Percentiles rank a stretch among this genome's conserved stretches.
These are phyloP conservation scores for Lagocephalus sceleratus DNA, from an alignment of 2,797 vertebrate species.

Conservation along the genomic window DNA sequence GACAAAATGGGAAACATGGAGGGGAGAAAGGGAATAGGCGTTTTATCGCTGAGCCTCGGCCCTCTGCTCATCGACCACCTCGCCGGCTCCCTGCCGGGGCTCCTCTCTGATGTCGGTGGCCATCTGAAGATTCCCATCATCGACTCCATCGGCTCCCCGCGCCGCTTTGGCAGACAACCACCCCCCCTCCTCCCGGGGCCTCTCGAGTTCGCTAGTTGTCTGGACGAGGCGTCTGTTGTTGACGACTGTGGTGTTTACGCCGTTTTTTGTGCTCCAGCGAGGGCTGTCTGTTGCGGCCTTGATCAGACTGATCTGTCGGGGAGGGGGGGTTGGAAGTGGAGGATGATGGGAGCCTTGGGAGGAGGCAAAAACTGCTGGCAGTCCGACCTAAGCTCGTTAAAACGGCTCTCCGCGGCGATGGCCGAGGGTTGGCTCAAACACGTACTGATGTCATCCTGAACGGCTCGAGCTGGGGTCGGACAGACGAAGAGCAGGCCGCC, in stretches of 20 bases:
- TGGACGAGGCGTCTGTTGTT: constrained; percentile 22
- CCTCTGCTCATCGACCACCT: constrained; percentile 22
- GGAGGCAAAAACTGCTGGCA: constrained; percentile 25
- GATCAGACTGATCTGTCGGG: constrained; percentile 38
- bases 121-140: too few species aligned
- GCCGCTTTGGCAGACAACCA: constrained; percentile 30
- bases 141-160: constrained; percentile 17
- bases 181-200: constrained; percentile 11
- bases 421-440: constrained; percentile 25
- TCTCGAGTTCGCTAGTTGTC: constrained; percentile 30
- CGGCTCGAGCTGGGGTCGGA: constrained; percentile 11
- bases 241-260: constrained; percentile 27
- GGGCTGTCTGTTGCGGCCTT: constrained; percentile 21
- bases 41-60: constrained; percentile 29
- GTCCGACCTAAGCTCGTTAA: constrained; percentile 51
- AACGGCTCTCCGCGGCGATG: constrained; percentile 28
- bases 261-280: constrained; percentile 17
- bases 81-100: constrained; percentile 18
- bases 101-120: constrained; percentile 15
- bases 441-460: constrained; percentile 34
- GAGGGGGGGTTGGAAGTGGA: constrained; percentile 27
- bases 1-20: constrained; percentile 43
- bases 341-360: constrained; percentile 26
- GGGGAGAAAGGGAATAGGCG: constrained; percentile 9
- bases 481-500: background rate